A percentile compares a stretch with the other conserved stretches of the same genome.
Evolutionary conservation across 2,113 vertebrate genomes (phyloP).

Genomic region (Gallinago jamesoni): DNA sequence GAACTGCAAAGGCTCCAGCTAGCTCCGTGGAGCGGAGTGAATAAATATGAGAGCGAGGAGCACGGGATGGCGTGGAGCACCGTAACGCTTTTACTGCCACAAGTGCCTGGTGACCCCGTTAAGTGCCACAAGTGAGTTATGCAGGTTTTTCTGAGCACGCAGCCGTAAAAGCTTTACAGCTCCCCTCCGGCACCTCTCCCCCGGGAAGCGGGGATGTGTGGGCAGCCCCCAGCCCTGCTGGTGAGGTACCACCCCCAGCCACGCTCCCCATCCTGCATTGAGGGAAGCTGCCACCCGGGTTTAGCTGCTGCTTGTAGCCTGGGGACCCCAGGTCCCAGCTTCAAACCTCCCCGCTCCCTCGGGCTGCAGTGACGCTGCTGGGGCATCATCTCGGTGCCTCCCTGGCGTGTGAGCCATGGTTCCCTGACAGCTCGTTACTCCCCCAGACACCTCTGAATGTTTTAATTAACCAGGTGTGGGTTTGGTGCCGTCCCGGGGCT

Average conservation of each 20-base stretch:
- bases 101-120: neutral
- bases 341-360: rapidly evolving
- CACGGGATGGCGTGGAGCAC: rapidly evolving
- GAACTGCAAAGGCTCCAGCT: neutral
- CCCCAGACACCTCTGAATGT: neutral
- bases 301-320: neutral
- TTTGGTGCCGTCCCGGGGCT: neutral
- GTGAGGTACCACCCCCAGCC: neutral
- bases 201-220: rapidly evolving
- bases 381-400: neutral
- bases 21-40: neutral
- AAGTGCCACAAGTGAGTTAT: neutral
- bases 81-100: neutral
- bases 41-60: neutral
- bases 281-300: neutral
- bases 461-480: neutral
- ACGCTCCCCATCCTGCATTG: rapidly evolving
- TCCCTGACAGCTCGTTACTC: neutral
- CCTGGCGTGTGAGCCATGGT: neutral
- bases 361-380: neutral
- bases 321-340: neutral
- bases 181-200: neutral
- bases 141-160: rapidly evolving
- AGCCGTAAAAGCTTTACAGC: neutral
- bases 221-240: neutral